These are phyloP conservation scores for Anthrax anthrax DNA, from an alignment of 2,888 invertebrate genomes.

Conservation along the genomic window DNA sequence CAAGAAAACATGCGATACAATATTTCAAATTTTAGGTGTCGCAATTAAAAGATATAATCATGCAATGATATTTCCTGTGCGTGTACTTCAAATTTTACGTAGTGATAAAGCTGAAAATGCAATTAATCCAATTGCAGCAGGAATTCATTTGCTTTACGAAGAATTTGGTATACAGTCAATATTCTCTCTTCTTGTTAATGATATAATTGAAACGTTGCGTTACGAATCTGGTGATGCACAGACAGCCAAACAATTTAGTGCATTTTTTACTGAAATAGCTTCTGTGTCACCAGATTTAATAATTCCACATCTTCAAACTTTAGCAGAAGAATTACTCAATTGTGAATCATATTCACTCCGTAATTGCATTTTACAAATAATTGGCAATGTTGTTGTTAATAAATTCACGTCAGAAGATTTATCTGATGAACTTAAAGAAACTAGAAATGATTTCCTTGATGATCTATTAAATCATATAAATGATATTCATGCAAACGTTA, in stretches of 20 bases:
- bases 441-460: conserved; percentile 66
- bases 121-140: conserved; percentile 25
- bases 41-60: conserved; percentile 74
- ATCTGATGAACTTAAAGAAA: conserved; percentile 47
- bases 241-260: conserved; percentile 28
- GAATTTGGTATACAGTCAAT: conserved; percentile 29
- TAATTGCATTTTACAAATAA: conserved; percentile 68
- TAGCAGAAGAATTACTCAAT: conserved; percentile 29
- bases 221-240: conserved; percentile 25
- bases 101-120: conserved; percentile 23
- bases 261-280: conserved; percentile 30
- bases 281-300: conserved; percentile 27
- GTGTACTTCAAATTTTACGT: conserved; percentile 44
- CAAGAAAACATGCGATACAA: conserved; percentile 49
- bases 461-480: conserved; percentile 68
- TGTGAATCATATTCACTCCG: conserved; percentile 52
- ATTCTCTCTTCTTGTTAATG: conserved; percentile 29
- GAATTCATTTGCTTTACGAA: conserved; percentile 26
- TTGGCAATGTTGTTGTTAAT: conserved; percentile 61
- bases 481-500: conserved; percentile 72
- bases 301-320: conserved; percentile 29
- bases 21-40: conserved; percentile 66
- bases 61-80: conserved; percentile 59
- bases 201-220: conserved; percentile 26
- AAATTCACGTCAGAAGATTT: conserved; percentile 61